Evolutionary conservation across 1,140 invertebrate species (phyloP).

Genomic region (Bemisia tabaci): DNA sequence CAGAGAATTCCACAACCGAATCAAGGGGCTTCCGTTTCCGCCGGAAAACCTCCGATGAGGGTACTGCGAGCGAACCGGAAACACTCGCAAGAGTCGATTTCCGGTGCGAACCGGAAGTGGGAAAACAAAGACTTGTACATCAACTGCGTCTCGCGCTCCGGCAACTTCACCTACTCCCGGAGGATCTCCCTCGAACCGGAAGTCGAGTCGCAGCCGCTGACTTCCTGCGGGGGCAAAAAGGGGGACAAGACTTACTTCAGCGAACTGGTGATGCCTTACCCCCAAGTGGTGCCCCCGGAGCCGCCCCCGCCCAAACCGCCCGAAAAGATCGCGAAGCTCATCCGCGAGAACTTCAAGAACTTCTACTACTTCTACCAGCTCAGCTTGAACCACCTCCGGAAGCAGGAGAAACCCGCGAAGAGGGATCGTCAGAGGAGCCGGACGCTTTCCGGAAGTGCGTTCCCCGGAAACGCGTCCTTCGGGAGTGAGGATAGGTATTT

Average conservation of each 20-base stretch:
- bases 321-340: neutral
- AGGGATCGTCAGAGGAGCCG: neutral
- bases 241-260: neutral
- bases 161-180: no score
- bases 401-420: neutral
- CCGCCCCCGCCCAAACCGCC: slow-evolving; percentile 13
- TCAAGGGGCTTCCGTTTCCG: no score
- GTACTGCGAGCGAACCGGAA: no score
- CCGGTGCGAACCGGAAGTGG: no score
- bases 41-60: no score
- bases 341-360: neutral
- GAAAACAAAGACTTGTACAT: no score
- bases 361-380: neutral
- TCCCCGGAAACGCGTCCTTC: neutral
- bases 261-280: neutral
- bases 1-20: no score
- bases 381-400: neutral
- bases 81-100: no score
- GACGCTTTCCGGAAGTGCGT: neutral
- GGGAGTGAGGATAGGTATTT: no score
- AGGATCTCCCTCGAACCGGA: neutral
- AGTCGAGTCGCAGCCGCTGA: neutral
- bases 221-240: neutral
- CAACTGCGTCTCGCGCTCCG: no score
- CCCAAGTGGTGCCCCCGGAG: neutral